Conservation (phyloP, 1,140 invertebrate genomes). For the Nasonia longicornis region DNA sequence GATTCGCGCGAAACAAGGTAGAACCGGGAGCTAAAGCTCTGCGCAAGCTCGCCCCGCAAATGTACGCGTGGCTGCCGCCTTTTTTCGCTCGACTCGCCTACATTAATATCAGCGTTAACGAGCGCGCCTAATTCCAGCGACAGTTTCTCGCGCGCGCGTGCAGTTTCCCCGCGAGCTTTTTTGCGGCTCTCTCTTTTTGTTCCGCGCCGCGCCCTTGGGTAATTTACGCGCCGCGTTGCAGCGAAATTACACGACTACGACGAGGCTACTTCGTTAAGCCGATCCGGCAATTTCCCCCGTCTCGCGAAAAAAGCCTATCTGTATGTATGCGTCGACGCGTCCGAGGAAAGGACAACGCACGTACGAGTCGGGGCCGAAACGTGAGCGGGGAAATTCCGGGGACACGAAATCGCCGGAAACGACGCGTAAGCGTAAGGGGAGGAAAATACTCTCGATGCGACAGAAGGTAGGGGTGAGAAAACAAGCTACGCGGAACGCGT, state of each 20-base stretch:
- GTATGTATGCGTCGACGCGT: not conserved
- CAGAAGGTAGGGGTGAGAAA: not conserved
- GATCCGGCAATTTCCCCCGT: conserved; percentile 32
- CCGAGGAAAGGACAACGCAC: not conserved
- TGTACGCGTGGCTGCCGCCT: conserved; percentile 6
- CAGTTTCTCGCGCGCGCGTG: conserved; percentile 40
- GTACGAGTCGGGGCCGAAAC: not conserved
- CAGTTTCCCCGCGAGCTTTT: conserved; percentile 44
- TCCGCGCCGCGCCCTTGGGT: conserved; percentile 43
- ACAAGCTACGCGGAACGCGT: not conserved
- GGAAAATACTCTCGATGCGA: not conserved
- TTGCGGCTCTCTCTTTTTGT: conserved; percentile 46
- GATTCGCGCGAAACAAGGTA: conserved; percentile 22
- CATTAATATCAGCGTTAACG: conserved; percentile 54
- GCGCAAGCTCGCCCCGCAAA: not conserved
- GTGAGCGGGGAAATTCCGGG: not conserved
- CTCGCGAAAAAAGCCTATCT: not conserved
- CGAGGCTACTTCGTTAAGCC: conserved; percentile 45
- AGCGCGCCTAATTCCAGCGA: conserved; percentile 50
- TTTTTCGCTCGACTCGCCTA: conserved; percentile 43
- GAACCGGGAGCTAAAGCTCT: conserved; percentile 3
- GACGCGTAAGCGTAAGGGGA: not conserved
- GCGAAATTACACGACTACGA: conserved; percentile 21
- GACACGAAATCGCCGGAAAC: not conserved
- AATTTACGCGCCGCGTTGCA: conserved; percentile 35